Evolutionary conservation across 2,113 vertebrate species (phyloP), one percentile per base, ranked within the genome.

Genomic region (Prionailurus viverrinus): DNA sequence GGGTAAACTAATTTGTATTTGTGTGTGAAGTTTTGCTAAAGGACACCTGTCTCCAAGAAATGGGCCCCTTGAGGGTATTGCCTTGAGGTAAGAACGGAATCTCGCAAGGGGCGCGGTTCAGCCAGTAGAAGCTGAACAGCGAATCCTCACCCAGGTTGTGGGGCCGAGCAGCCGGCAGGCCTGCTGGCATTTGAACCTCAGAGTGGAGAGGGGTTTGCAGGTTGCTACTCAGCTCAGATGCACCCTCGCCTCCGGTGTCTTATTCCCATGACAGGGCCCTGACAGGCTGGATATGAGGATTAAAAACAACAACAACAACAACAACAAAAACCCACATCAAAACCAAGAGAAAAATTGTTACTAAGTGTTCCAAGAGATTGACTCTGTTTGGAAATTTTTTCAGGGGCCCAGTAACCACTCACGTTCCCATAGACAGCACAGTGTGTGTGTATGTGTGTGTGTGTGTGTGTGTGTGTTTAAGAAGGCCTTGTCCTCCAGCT

Each of bases 141-240:
- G 48, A 11, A 69, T 31, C 33, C 41, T 36, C 5, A 19, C 39
- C 21, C n/a, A 36, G 29, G 31, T 81, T n/a, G 10, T 33, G 14
- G 80, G 39, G 36, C 48, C 15, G 8, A 92, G 25, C 0, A 2
- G 5, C 41, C 73, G 12, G 5, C 5, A 1, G 45, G 19, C 68
- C 81, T 86, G 81, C 91, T 96, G 78, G 68, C 89, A 95, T 96
- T 39, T 96, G 89, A 95, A 96, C 89, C 69, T 96, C 74, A 90
- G 82, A 89, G 96, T 31, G 0, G 27, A 79, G 55, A 82, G n/a
- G 27, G 41, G 8, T 95, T 92, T 93, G 58, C 41, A 8, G 0
- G 9, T 41, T 85, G 80, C 16, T 61, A 1, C 2, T 93, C 95
- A 89, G 82, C 48, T 89, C 51, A 36, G 27, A 29, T 2, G 39